These are phyloP conservation scores for Scolanthus callimorphus DNA, from an alignment of 92 coral and sea anemone genomes.

Conservation along the genomic window DNA sequence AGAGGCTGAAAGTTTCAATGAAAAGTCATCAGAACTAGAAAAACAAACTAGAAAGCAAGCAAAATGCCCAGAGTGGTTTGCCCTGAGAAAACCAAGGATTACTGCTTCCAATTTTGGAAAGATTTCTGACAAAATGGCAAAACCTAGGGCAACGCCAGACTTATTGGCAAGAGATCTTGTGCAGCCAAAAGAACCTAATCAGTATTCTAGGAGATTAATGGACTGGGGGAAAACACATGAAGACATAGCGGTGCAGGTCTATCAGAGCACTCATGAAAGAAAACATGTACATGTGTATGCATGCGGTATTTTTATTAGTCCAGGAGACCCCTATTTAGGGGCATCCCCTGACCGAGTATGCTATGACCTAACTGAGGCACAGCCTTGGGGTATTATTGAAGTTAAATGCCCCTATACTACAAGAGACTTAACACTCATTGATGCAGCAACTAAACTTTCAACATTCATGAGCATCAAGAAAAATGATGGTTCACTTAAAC, in stretches of 20 bases:
- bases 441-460: constrained; percentile 19
- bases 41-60: constrained; percentile 20
- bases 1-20: not conserved
- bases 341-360: constrained; percentile 32
- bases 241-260: constrained; percentile 28
- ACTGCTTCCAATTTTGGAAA: constrained; percentile 27
- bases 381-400: constrained; percentile 42
- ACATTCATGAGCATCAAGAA: constrained; percentile 31
- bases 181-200: constrained; percentile 22
- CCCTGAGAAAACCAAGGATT: constrained; percentile 3
- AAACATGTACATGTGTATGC: constrained; percentile 16
- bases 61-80: constrained; percentile 19
- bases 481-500: constrained; percentile 2
- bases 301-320: constrained; percentile 34
- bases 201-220: constrained; percentile 17
- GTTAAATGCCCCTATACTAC: constrained; percentile 35
- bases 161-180: constrained; percentile 25
- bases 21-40: constrained; percentile 1
- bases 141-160: constrained; percentile 22
- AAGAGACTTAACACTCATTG: constrained; percentile 26
- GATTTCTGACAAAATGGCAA: constrained; percentile 19
- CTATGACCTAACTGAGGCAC: constrained; percentile 26
- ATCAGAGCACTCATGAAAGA: constrained; percentile 17
- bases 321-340: constrained; percentile 31
- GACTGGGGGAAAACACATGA: constrained; percentile 32